Percentiles rank a stretch among this genome's conserved stretches.
Conservation (phyloP, 2,888 invertebrate genomes). For the Sarcophaga variegata region DNA sequence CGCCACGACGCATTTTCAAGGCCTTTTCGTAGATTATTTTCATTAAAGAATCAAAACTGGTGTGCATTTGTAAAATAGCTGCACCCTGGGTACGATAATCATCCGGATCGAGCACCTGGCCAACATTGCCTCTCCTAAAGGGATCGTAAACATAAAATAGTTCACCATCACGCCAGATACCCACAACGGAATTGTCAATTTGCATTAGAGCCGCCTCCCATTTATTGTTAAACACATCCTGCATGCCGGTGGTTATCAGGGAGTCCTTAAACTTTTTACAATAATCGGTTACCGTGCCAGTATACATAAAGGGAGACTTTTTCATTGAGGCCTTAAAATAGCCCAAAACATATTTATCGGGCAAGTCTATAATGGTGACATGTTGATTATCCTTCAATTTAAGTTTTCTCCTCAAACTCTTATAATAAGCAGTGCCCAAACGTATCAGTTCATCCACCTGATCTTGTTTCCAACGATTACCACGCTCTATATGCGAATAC, state of each 20-base stretch:
- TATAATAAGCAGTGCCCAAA: constrained; percentile 76
- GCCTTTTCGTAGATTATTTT: constrained; percentile 83
- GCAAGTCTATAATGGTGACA: constrained; percentile 77
- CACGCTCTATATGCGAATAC: constrained; percentile 86
- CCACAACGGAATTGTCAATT: constrained; percentile 84
- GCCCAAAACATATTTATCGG: constrained; percentile 81
- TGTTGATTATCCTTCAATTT: constrained; percentile 75
- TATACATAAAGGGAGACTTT: constrained; percentile 75
- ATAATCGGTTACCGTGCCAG: constrained; percentile 76
- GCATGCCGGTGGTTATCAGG: constrained; percentile 74
- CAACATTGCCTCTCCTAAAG: constrained; percentile 85
- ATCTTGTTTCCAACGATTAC: constrained; percentile 85
- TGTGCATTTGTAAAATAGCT: constrained; percentile 86
- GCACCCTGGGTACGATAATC: constrained; percentile 80
- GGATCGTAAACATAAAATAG: constrained; percentile 87
- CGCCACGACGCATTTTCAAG: constrained; percentile 76
- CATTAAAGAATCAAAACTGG: constrained; percentile 84
- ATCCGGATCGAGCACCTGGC: constrained; percentile 82
- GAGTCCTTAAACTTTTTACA: constrained; percentile 76
- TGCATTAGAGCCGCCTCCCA: constrained; percentile 81
- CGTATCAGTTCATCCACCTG: constrained; percentile 83
- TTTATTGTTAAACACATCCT: constrained; percentile 74
- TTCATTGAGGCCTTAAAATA: constrained; percentile 77
- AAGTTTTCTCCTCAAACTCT: constrained; percentile 73
- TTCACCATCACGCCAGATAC: constrained; percentile 85